These are phyloP conservation scores for Trachurus trachurus DNA, from an alignment of 2,797 vertebrate species.

Conservation along the genomic window DNA sequence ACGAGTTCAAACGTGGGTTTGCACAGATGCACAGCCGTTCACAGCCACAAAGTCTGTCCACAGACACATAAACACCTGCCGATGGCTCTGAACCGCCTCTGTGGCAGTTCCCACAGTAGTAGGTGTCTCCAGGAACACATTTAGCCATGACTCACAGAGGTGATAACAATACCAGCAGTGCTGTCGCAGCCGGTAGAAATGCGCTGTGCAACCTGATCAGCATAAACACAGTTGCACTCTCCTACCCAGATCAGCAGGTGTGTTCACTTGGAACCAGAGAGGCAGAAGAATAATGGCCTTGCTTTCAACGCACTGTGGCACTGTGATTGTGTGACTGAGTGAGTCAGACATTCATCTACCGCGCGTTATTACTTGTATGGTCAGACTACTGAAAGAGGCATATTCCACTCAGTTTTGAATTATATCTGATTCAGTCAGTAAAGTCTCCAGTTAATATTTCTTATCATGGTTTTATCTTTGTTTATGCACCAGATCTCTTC, in stretches of 20 bases:
- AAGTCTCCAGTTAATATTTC: background rate
- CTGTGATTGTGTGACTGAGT: background rate
- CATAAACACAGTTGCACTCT: background rate
- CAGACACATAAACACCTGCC: too few relatives aligned
- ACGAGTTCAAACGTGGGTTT: too few relatives aligned
- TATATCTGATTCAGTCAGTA: background rate
- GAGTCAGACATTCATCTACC: background rate
- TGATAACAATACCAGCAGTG: too few relatives aligned
- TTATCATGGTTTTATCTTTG: background rate
- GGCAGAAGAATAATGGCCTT: background rate
- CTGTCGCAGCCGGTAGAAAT: background rate
- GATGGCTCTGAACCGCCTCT: too few relatives aligned
- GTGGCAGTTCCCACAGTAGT: too few relatives aligned
- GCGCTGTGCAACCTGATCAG: background rate
- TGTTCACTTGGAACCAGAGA: background rate
- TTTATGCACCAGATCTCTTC: background rate
- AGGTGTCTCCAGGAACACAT: too few relatives aligned
- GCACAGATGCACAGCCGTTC: too few relatives aligned
- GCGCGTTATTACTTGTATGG: background rate
- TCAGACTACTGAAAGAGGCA: background rate
- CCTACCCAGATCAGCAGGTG: background rate
- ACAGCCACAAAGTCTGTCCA: too few relatives aligned
- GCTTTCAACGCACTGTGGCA: background rate
- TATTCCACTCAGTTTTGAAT: background rate
- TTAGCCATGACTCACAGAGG: too few relatives aligned